Evolutionary conservation across 2,797 vertebrate species (phyloP).

Genomic region (Sebastes taczanowskii): DNA sequence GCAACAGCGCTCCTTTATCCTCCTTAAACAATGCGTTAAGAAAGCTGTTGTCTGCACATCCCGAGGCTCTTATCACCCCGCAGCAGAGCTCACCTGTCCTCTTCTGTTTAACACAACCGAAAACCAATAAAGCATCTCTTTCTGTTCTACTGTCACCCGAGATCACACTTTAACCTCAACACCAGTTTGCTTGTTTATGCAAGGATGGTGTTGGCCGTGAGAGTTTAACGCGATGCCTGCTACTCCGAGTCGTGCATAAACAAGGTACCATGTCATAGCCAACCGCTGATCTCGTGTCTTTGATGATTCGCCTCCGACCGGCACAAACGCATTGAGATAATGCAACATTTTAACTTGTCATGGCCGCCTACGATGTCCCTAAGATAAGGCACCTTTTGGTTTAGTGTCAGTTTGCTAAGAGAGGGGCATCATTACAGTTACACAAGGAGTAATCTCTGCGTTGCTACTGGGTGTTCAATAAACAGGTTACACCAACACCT

Average conservation of each 20-base stretch:
- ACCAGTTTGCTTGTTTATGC: conserved; percentile 52
- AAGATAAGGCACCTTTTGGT: conserved; percentile 69
- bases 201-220: conserved; percentile 34
- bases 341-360: conserved; percentile 71
- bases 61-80: conserved; percentile 72
- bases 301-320: conserved; percentile 75
- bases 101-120: conserved; percentile 63
- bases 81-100: conserved; percentile 78
- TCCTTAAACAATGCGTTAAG: conserved; percentile 44
- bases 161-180: conserved; percentile 51
- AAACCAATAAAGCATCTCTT: conserved; percentile 34
- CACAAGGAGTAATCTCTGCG: conserved; percentile 36
- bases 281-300: conserved; percentile 72
- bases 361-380: conserved; percentile 70
- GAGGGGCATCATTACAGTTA: conserved; percentile 53
- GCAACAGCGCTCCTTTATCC: conserved; percentile 56
- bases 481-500: conserved; percentile 63
- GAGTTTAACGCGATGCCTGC: conserved; percentile 57
- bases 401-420: conserved; percentile 65
- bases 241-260: conserved; percentile 60
- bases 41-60: conserved; percentile 50
- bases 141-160: conserved; percentile 55
- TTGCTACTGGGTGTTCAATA: conserved; percentile 62
- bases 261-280: conserved; percentile 59
- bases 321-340: conserved; percentile 63